Evolutionary conservation across 2,888 invertebrate genomes (phyloP).

Genomic region (Andrena minutula): DNA sequence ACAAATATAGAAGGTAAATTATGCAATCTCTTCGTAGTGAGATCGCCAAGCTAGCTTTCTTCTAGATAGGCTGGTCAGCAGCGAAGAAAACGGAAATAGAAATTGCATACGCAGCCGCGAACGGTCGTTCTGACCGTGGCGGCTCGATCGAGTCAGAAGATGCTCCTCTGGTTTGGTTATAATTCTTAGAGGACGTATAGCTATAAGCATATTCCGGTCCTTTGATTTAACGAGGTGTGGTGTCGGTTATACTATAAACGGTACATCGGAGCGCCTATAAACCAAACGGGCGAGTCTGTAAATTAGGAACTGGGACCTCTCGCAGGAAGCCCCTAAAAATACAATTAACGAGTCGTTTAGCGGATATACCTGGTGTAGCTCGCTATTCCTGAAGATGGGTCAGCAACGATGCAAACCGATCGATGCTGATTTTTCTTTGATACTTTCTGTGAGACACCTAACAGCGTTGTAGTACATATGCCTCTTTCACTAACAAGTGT

Average conservation of each 20-base stretch:
- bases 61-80: background rate
- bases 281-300: constrained; percentile 82
- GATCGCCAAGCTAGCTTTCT: background rate
- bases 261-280: constrained; percentile 81
- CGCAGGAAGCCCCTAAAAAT: constrained; percentile 81
- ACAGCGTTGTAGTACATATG: too few relatives aligned
- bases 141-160: constrained; percentile 51
- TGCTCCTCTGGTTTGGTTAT: constrained; percentile 71
- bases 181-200: constrained; percentile 73
- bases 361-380: constrained; percentile 74
- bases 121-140: constrained; percentile 4
- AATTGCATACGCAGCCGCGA: constrained; percentile 11
- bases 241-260: constrained; percentile 82
- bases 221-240: constrained; percentile 83
- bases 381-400: constrained; percentile 60
- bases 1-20: background rate
- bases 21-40: background rate
- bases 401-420: constrained; percentile 53
- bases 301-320: constrained; percentile 79
- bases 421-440: constrained; percentile 12
- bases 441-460: too few relatives aligned
- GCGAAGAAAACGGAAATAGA: constrained; percentile 29
- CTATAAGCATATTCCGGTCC: constrained; percentile 75
- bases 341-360: constrained; percentile 82
- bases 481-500: too few relatives aligned